phyloP scores from a whole-genome alignment of 2,113 vertebrate genomes.

The Nerophis ophidion region DNA sequence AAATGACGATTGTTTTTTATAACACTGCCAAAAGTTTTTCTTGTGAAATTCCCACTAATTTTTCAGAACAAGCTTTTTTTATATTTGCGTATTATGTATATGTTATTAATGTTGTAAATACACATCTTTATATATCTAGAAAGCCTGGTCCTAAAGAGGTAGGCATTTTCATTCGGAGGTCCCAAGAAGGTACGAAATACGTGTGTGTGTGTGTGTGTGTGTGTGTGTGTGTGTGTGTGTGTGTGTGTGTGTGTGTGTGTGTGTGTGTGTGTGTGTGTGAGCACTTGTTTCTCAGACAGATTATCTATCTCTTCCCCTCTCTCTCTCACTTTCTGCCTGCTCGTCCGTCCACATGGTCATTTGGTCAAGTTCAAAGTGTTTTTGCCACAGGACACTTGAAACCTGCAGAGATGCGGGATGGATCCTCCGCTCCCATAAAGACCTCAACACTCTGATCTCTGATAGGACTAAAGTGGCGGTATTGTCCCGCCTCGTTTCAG shows the following conservation, averaged over 20 bases:
- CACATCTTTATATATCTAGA: too few species aligned
- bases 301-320: constrained; percentile 31
- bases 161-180: too few species aligned
- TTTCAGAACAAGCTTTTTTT: too few species aligned
- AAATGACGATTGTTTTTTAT: too few species aligned
- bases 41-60: too few species aligned
- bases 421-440: not conserved
- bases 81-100: too few species aligned
- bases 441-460: not conserved
- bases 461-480: not conserved
- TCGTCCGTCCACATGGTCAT: constrained; percentile 35
- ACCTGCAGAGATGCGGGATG: constrained; percentile 20
- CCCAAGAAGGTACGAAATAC: too few species aligned
- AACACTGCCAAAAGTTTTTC: too few species aligned
- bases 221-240: not conserved
- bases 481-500: not conserved
- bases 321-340: constrained; percentile 19
- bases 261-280: not conserved
- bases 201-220: constrained; percentile 3
- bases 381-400: constrained; percentile 51
- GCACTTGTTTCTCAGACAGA: constrained; percentile 23
- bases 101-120: too few species aligned
- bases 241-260: not conserved
- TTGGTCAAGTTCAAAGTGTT: constrained; percentile 53
- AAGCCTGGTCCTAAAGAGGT: too few species aligned